Conservation (phyloP, 2,797 vertebrate species). For the Leptatherina wallacei region DNA sequence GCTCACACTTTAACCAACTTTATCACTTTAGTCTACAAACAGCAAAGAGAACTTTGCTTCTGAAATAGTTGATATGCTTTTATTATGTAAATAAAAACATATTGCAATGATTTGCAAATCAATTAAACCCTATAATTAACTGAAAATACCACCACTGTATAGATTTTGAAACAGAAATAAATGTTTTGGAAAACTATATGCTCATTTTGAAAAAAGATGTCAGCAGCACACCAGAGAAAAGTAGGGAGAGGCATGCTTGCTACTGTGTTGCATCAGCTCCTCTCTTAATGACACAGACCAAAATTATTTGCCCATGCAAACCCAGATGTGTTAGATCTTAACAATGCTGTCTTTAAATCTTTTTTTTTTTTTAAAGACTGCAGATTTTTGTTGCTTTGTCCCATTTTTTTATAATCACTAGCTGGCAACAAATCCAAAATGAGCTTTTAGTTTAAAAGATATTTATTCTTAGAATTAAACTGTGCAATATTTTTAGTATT, state of each 20-base stretch:
- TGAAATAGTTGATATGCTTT: not conserved
- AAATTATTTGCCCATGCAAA: too few relatives aligned
- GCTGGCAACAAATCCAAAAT: not conserved
- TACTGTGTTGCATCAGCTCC: not conserved
- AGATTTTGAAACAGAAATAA: too few relatives aligned
- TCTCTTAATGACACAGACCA: not conserved
- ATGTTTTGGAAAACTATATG: too few relatives aligned
- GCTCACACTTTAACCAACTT: slow-evolving; percentile 37
- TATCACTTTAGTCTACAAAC: slow-evolving; percentile 2
- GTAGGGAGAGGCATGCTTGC: too few relatives aligned
- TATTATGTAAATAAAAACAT: not conserved
- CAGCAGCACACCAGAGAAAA: too few relatives aligned
- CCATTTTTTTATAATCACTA: not conserved
- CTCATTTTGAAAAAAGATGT: too few relatives aligned
- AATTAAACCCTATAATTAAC: not conserved
- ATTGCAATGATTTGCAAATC: not conserved
- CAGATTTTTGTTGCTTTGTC: not conserved
- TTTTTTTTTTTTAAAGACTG: not conserved
- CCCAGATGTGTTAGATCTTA: too few relatives aligned
- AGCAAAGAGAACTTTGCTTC: not conserved
- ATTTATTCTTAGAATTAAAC: not conserved
- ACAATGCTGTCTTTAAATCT: too few relatives aligned
- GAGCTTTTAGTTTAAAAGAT: not conserved
- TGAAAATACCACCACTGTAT: not conserved
- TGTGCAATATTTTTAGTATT: not conserved